These are phyloP conservation scores for Megaceryle maxima DNA, from an alignment of 2,113 vertebrate species.

Conservation along the genomic window DNA sequence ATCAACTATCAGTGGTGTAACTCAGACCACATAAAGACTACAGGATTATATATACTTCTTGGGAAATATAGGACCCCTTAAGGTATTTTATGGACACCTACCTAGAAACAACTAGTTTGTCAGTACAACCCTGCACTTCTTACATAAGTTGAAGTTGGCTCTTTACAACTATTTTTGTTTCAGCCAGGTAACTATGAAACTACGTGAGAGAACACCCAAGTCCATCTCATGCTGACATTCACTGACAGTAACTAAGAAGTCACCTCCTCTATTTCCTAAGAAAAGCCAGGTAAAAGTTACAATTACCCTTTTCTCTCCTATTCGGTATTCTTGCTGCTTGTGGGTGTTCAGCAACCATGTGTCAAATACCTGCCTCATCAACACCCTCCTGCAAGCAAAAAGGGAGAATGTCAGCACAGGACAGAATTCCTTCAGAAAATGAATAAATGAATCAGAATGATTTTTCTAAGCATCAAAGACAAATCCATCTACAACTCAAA, in stretches of 20 bases:
- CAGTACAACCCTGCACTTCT: not conserved
- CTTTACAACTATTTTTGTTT: not conserved
- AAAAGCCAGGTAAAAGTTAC: not conserved
- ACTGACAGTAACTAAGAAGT: not conserved
- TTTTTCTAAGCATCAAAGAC: not conserved
- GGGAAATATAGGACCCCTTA: not conserved
- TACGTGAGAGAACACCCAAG: not conserved
- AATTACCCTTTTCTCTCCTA: slow-evolving; percentile 80
- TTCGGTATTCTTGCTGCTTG: slow-evolving; percentile 72
- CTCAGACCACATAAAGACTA: not conserved
- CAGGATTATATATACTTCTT: not conserved
- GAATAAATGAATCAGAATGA: not conserved
- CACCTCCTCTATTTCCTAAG: not conserved
- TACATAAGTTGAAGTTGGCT: not conserved
- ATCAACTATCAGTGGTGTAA: not conserved
- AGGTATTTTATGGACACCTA: not conserved
- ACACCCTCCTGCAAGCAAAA: slow-evolving; percentile 53
- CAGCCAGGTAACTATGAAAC: not conserved
- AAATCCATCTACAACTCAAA: not conserved
- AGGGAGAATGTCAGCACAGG: not conserved
- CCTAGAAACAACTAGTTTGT: not conserved
- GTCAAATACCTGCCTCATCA: slow-evolving; percentile 76
- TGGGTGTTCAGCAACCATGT: slow-evolving; percentile 74
- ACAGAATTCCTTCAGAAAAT: not conserved
- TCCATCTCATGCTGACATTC: not conserved